Base-by-base conservation (phyloP, 2,113 vertebrate species). In the Eolophus roseicapilla region DNA sequence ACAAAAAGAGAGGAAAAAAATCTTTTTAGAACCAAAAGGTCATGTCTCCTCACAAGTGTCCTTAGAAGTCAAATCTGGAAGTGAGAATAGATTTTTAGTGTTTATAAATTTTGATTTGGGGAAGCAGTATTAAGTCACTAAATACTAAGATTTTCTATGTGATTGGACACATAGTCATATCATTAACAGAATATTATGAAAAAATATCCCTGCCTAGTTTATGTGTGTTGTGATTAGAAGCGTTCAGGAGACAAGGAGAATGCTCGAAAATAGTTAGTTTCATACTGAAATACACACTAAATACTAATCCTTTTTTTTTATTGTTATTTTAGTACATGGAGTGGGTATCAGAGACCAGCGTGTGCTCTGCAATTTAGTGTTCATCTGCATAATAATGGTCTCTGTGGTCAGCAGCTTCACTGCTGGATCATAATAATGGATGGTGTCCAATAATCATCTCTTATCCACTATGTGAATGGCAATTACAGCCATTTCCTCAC, bases 401-500 rank as follows among this genome's bases (percentile, higher is more conserved):
- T 39, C 41, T 88, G 82, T 41, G 78, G 86, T 60, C 68, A 94
- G 69, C 68, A 90, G 39, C 39, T 81, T 84, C 80, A 52, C 49
- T 74, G 29, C 52, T 79, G 84, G 55, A 65, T 74, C 47, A 49
- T 29, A 79, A 17, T 90, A 88, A 93, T 73, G 68, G 67, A 91
- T 41, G 50, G 39, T 43, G 28, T 59, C 75, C 81, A 53, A 91
- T 50, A 44, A 88, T 13, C 60, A 84, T 93, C 67, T 17, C 86
- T 87, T 92, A 74, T 60, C 49, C 7, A 13, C 68, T 57, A 84
- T 71, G 53, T 20, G 5, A 95, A 88, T 70, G 80, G 79, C 89
- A 97, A 93, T 90, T 92, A 95, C 78, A 59, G 64, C 73, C 91
- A 94, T 96, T 97, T 97, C 85, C 94, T 97, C 91, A 92, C 88